phyloP scores from a whole-genome alignment of 2,888 invertebrate genomes.

The Parochlus steinenii region DNA sequence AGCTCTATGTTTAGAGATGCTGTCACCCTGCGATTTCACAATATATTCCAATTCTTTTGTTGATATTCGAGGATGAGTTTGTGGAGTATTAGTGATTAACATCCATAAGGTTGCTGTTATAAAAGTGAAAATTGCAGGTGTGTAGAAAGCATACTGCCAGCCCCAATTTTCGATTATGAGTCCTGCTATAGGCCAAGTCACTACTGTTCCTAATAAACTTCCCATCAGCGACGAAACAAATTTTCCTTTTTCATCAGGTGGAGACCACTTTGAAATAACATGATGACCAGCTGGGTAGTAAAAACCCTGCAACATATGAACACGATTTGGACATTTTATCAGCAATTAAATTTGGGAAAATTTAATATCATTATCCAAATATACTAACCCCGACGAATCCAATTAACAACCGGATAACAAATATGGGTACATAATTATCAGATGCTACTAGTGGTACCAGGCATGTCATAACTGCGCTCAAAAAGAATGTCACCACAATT shows the following conservation, averaged over 20 bases:
- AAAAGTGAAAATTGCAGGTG: conserved; percentile 34
- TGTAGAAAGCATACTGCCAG: conserved; percentile 44
- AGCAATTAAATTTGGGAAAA: too few relatives aligned
- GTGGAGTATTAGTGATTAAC: conserved; percentile 38
- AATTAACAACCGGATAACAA: neutral
- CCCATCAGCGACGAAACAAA: conserved; percentile 46
- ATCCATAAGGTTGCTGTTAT: conserved; percentile 39
- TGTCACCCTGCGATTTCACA: conserved; percentile 34
- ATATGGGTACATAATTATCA: neutral
- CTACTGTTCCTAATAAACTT: conserved; percentile 44
- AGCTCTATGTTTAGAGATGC: conserved; percentile 35
- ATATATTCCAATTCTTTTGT: conserved; percentile 40
- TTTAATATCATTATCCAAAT: too few relatives aligned
- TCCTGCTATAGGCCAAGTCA: conserved; percentile 40
- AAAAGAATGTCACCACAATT: neutral
- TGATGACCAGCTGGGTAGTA: conserved; percentile 43
- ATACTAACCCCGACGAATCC: conserved; percentile 2
- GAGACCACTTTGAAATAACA: conserved; percentile 44
- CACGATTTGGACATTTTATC: neutral
- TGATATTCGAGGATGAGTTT: conserved; percentile 38
- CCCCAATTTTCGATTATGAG: conserved; percentile 35
- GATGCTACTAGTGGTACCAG: conserved; percentile 1
- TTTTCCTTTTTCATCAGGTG: conserved; percentile 44
- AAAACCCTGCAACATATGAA: conserved; percentile 30
- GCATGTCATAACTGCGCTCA: neutral